A percentile compares a stretch with the other conserved stretches of the same genome.
Conservation (phyloP, 2,888 invertebrate genomes). For the Xylota segnis region DNA sequence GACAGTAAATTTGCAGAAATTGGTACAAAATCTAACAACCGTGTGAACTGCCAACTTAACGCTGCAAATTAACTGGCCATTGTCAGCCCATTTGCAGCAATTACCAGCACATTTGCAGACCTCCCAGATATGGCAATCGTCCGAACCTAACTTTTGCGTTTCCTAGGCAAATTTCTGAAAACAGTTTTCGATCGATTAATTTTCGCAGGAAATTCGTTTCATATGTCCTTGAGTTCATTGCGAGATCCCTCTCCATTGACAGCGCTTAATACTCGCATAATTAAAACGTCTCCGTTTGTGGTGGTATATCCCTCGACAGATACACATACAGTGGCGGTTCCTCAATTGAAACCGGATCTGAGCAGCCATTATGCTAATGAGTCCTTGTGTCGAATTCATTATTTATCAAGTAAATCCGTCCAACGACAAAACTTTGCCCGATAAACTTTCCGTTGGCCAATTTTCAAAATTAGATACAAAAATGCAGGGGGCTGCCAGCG, state of each 20-base stretch:
- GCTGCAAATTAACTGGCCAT: no score
- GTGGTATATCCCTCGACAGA: no score
- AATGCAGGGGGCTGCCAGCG: neutral
- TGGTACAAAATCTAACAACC: no score
- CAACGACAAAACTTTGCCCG: slow-evolving; percentile 14
- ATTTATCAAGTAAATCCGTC: slow-evolving; percentile 27
- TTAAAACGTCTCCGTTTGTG: slow-evolving; percentile 7
- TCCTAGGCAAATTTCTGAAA: no score
- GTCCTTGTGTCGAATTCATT: slow-evolving; percentile 34
- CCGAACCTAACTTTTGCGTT: no score
- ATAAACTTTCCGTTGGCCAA: slow-evolving; percentile 8
- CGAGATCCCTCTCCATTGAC: neutral
- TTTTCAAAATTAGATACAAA: slow-evolving; percentile 26
- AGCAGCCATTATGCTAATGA: slow-evolving; percentile 29
- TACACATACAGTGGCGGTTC: neutral
- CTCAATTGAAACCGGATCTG: slow-evolving; percentile 7
- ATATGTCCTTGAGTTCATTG: neutral
- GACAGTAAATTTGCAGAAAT: no score
- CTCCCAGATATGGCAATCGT: no score
- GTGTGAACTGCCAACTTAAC: no score
- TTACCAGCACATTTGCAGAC: no score
- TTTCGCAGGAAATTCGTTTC: no score
- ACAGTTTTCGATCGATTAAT: no score
- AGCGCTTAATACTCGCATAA: neutral
- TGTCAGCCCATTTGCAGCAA: no score